A percentile compares a stretch with the other conserved stretches of the same genome.
These are phyloP conservation scores for Nothoprocta perdicaria DNA, from an alignment of 2,113 vertebrate species.

Conservation along the genomic window DNA sequence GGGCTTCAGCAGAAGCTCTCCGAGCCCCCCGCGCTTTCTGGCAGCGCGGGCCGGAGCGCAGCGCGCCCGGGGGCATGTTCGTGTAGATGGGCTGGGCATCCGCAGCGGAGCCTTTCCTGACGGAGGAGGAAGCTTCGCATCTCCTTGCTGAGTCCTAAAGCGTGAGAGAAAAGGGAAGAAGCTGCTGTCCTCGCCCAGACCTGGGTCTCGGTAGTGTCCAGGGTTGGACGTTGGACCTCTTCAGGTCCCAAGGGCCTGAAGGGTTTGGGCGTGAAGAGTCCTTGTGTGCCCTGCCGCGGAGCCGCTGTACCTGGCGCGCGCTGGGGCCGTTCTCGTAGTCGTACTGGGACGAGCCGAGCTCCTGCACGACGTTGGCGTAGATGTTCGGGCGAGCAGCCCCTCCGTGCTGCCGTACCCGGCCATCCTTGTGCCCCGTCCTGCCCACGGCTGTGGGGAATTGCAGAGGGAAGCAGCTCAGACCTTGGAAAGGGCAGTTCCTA, in stretches of 20 bases:
- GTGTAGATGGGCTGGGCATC: not conserved
- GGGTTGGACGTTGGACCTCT: not conserved
- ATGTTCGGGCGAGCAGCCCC: rapidly evolving
- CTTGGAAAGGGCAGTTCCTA: not conserved
- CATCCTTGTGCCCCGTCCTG: not conserved
- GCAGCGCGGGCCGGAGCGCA: rapidly evolving
- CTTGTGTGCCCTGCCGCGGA: not conserved
- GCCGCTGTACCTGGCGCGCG: not conserved
- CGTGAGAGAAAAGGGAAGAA: not conserved
- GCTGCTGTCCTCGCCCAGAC: not conserved
- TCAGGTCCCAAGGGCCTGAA: not conserved
- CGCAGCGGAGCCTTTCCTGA: not conserved
- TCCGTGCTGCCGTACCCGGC: not conserved
- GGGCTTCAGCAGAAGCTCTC: rapidly evolving
- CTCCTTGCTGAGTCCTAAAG: not conserved
- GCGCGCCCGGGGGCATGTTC: rapidly evolving
- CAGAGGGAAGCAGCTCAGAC: not conserved
- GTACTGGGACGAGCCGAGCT: not conserved
- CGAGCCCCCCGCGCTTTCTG: rapidly evolving
- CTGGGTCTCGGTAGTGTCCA: rapidly evolving
- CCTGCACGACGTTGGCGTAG: not conserved
- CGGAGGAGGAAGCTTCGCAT: rapidly evolving
- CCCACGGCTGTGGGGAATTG: not conserved
- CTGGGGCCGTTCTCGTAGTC: not conserved
- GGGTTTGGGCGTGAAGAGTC: not conserved